Evolutionary conservation across 2,888 invertebrate species (phyloP).

Genomic region (Euplagia quadripunctaria): DNA sequence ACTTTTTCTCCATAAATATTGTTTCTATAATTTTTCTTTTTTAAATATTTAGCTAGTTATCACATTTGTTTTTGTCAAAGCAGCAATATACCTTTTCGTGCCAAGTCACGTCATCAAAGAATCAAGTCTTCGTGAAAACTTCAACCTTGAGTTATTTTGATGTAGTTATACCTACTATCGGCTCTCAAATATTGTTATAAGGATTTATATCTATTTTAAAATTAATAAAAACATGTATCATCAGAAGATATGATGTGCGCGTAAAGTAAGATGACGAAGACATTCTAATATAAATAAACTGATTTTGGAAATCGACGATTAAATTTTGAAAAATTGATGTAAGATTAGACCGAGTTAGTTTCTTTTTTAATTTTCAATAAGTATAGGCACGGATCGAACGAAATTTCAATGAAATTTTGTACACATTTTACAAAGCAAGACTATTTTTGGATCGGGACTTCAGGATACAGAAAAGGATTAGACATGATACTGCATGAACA

Average conservation of each 20-base stretch:
- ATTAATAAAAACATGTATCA: neutral
- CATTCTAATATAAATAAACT: neutral
- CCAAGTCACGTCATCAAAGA: neutral
- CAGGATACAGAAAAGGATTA: constrained; percentile 45
- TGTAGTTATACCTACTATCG: neutral
- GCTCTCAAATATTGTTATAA: neutral
- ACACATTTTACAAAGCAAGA: constrained; percentile 9
- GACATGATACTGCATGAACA: constrained; percentile 54
- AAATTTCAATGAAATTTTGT: neutral
- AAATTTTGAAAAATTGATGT: neutral
- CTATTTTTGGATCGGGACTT: constrained; percentile 1
- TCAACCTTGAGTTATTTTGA: neutral
- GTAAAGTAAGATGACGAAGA: constrained; percentile 9
- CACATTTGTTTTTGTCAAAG: no score
- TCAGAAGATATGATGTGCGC: neutral
- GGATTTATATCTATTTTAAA: neutral
- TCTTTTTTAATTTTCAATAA: neutral
- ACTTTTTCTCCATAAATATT: neutral
- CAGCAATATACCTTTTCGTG: no score
- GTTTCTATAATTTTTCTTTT: neutral
- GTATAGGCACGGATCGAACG: neutral
- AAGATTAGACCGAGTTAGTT: neutral
- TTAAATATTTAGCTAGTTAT: neutral
- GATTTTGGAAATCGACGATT: neutral
- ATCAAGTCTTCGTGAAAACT: neutral